A percentile compares a stretch with the other conserved stretches of the same genome.
These are phyloP conservation scores for Trogon melanurus DNA, from an alignment of 2,113 vertebrate genomes.

Conservation along the genomic window DNA sequence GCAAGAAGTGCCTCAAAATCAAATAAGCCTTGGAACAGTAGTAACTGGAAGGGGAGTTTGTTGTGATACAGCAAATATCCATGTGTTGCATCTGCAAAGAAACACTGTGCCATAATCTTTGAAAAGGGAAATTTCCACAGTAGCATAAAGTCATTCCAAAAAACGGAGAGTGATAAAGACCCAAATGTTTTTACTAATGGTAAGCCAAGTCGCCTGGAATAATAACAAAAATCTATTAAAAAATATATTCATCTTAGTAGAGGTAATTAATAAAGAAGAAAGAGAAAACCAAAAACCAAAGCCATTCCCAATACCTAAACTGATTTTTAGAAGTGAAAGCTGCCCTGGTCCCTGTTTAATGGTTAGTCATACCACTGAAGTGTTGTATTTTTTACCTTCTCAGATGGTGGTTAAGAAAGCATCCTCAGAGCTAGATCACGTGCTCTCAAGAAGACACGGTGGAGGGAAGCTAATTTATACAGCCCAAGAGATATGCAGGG, in stretches of 20 bases:
- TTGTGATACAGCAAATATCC: conserved; percentile 18
- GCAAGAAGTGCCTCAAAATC: conserved; percentile 37
- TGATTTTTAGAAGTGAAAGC: background rate
- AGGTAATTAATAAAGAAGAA: background rate
- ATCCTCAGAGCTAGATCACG: background rate
- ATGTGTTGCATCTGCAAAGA: background rate
- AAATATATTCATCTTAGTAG: background rate
- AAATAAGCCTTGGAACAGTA: conserved; percentile 31
- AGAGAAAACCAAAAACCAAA: background rate
- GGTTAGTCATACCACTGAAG: background rate
- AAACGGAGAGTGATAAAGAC: rapidly evolving
- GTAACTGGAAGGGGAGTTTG: conserved; percentile 11
- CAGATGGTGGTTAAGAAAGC: background rate
- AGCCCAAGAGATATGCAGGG: background rate
- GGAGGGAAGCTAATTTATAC: background rate
- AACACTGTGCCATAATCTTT: background rate
- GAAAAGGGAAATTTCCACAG: background rate
- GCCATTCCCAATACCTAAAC: background rate
- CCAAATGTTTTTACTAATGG: background rate
- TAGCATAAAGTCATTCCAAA: background rate
- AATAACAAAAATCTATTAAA: background rate
- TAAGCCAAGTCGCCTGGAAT: background rate
- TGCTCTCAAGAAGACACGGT: background rate
- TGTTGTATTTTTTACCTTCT: background rate
- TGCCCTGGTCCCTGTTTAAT: background rate